Conservation (phyloP, 2,113 vertebrate species). For the Cochlearius cochlearius region DNA sequence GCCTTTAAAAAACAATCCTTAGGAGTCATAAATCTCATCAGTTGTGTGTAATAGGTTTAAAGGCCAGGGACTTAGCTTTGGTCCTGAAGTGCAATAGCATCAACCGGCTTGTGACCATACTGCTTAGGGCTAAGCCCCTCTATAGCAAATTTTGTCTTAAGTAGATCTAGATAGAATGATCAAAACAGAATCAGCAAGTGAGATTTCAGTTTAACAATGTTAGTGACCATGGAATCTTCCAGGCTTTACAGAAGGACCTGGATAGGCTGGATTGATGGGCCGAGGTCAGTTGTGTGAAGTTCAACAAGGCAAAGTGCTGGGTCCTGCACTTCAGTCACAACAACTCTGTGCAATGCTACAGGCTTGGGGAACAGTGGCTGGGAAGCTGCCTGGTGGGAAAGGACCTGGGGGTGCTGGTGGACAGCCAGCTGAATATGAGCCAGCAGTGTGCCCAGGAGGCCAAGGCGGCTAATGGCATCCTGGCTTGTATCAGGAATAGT, state of each 20-base stretch:
- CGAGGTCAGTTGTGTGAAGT: not conserved
- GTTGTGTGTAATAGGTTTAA: not conserved
- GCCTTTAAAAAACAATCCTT: not conserved
- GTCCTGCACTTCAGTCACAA: not conserved
- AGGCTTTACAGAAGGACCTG: not conserved
- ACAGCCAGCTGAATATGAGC: no score
- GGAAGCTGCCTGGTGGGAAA: no score
- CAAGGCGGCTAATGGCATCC: not conserved
- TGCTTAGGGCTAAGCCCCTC: not conserved
- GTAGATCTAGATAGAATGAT: not conserved
- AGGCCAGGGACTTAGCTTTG: not conserved
- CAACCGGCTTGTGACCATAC: not conserved
- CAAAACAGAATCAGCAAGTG: not conserved
- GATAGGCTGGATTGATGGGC: not conserved
- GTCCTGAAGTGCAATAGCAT: not conserved
- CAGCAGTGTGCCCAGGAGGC: not conserved
- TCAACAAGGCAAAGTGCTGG: not conserved
- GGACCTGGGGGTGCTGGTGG: no score
- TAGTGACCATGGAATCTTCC: not conserved
- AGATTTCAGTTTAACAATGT: not conserved
- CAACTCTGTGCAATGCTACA: not conserved
- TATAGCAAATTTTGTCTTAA: not conserved
- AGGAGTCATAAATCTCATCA: not conserved
- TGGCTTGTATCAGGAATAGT: not conserved
- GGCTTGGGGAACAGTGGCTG: no score